Evolutionary conservation across 2,888 invertebrate species (phyloP), one percentile per base, ranked within the genome.

Genomic region (Heteropelma amictum): DNA sequence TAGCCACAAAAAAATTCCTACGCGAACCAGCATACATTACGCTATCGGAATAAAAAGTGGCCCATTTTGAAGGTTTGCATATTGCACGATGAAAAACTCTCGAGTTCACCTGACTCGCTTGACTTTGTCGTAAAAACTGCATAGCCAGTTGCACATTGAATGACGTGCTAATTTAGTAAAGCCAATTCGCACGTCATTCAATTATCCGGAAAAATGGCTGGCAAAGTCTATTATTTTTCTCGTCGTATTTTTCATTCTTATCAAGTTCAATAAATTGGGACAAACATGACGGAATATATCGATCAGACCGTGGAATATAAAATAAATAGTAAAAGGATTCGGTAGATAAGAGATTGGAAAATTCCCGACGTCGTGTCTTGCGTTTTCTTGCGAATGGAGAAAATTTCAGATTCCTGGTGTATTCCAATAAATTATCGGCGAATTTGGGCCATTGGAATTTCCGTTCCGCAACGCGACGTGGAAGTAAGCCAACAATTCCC

Each of bases 381-480:
- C 53, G n/a, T 54, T 60, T 49, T 72, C 30, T 72, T 30, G 35
- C 28, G 42, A 60, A 67, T 63, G 60, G 51, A 63, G 74, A 56
- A 56, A 38, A 71, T 14, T 67, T 71, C 12, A 21, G 8, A 12
- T 17, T 35, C 28, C 21, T 26, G 26, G 23, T 49, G 38, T 54
- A 70, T 53, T 61, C 35, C 35, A 81, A 82, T 82, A 83, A 84
- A 83, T n/a, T 81, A 84, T 80, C 54, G 74, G 77, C 49, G 81
- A 81, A 85, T 86, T 81, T 81, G 80, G 85, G 82, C 77, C 84
- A 86, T 73, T 77, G 77, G 81, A 83, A 85, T 80, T 82, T 79
- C 81, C 78, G 79, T 77, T 85, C 84, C 82, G 84, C 85, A 87
- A 84, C 85, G 84, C 85, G 84, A 80, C 84, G 85, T 87, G 86